These are phyloP conservation scores for Aeoliscus strigatus DNA, from an alignment of 2,797 vertebrate genomes.

Conservation along the genomic window DNA sequence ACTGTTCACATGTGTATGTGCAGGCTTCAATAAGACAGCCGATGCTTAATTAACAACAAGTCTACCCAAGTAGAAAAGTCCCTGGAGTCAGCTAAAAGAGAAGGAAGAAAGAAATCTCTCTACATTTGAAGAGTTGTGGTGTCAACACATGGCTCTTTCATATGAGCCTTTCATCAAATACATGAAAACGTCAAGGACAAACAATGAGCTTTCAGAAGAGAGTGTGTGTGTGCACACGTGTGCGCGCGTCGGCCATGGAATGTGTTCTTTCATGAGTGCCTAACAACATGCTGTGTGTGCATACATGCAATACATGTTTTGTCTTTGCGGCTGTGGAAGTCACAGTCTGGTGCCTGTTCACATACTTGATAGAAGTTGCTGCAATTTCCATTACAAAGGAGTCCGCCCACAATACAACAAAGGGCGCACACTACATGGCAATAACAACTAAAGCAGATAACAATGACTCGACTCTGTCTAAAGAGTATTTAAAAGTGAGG, in stretches of 20 bases:
- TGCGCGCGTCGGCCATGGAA: neutral
- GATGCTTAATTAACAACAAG: constrained; percentile 57
- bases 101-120: constrained; percentile 52
- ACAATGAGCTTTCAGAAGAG: constrained; percentile 37
- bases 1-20: constrained; percentile 18
- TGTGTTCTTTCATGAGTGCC: no score
- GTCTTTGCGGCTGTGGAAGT: constrained; percentile 1
- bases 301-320: neutral
- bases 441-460: constrained; percentile 50
- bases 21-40: constrained; percentile 41
- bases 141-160: constrained; percentile 54
- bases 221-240: constrained; percentile 1
- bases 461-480: constrained; percentile 43
- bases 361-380: constrained; percentile 35
- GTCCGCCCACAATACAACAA: constrained; percentile 39
- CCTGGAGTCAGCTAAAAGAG: constrained; percentile 35
- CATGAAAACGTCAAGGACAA: constrained; percentile 63
- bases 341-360: constrained; percentile 20
- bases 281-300: neutral
- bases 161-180: constrained; percentile 52
- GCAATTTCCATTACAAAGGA: constrained; percentile 61
- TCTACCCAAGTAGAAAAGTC: constrained; percentile 40
- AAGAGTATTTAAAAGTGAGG: constrained; percentile 61
- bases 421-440: constrained; percentile 33
- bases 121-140: constrained; percentile 55